A percentile compares a stretch with the other conserved stretches of the same genome.
Conservation (phyloP, 92 coral and sea anemone species). For the Porites cylindrica region DNA sequence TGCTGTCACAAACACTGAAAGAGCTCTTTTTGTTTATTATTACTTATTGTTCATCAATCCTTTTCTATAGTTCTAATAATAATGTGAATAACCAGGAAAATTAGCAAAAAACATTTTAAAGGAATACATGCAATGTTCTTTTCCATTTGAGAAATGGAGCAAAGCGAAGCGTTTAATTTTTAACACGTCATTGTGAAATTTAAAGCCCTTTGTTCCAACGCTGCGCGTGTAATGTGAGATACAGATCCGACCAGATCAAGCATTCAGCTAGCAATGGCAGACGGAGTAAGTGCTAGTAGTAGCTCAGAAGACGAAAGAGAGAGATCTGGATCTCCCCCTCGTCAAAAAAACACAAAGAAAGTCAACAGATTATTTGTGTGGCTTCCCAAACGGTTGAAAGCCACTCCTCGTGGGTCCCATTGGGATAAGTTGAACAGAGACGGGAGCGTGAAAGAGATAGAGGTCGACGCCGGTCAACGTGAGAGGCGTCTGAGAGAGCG, state of each 20-base stretch:
- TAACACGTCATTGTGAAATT: not conserved
- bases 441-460: not conserved
- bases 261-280: slow-evolving; percentile 3
- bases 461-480: not conserved
- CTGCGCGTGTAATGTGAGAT: slow-evolving; percentile 2
- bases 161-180: too few species aligned
- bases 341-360: not conserved
- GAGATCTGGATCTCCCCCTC: slow-evolving; percentile 5
- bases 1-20: too few species aligned
- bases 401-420: slow-evolving; percentile 10
- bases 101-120: too few species aligned
- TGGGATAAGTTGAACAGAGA: slow-evolving; percentile 6
- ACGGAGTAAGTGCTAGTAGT: not conserved
- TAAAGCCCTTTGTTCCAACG: not conserved
- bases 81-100: too few species aligned
- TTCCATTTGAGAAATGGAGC: too few species aligned
- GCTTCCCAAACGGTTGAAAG: slow-evolving; percentile 4
- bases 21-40: too few species aligned
- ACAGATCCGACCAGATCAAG: slow-evolving; percentile 8
- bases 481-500: not conserved
- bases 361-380: slow-evolving; percentile 5
- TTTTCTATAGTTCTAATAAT: too few species aligned
- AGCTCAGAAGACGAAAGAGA: not conserved
- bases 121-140: too few species aligned
- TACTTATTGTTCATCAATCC: too few species aligned